Conservation (phyloP, 1,140 invertebrate genomes). For the Acarapis woodi region DNA sequence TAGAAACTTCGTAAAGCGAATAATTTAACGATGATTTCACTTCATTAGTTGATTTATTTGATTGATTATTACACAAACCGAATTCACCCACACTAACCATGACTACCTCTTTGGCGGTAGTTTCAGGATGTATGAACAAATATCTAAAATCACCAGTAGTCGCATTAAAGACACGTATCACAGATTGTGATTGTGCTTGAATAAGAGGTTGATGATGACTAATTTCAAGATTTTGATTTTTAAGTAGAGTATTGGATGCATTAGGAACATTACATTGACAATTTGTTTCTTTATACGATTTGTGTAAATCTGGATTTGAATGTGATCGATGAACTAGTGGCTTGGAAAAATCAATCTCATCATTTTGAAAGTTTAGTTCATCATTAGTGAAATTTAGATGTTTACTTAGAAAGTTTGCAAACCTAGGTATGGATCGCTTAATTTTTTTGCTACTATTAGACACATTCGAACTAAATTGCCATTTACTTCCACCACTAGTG, state of each 20-base stretch:
- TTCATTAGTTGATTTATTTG: not conserved
- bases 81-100: slow-evolving; percentile 30
- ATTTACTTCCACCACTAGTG: not conserved
- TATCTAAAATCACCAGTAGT: slow-evolving; percentile 36
- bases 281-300: not conserved
- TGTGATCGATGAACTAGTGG: not conserved
- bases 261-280: too few relatives aligned
- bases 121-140: slow-evolving; percentile 30
- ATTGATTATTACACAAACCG: not conserved
- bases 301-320: slow-evolving; percentile 1
- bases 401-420: not conserved
- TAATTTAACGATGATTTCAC: slow-evolving; percentile 26
- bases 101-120: slow-evolving; percentile 86
- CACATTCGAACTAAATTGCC: not conserved
- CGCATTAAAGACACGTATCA: slow-evolving; percentile 16
- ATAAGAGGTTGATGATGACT: not conserved
- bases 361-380: not conserved
- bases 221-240: not conserved
- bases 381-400: not conserved
- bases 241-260: not conserved
- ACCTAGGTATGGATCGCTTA: slow-evolving; percentile 1
- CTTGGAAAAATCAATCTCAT: not conserved
- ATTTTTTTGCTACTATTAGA: slow-evolving; percentile 3
- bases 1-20: slow-evolving; percentile 78
- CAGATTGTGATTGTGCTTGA: slow-evolving; percentile 45